A percentile compares a stretch with the other conserved stretches of the same genome.
Evolutionary conservation across 2,113 vertebrate genomes (phyloP).

Genomic region (Rhadina sibilatrix): DNA sequence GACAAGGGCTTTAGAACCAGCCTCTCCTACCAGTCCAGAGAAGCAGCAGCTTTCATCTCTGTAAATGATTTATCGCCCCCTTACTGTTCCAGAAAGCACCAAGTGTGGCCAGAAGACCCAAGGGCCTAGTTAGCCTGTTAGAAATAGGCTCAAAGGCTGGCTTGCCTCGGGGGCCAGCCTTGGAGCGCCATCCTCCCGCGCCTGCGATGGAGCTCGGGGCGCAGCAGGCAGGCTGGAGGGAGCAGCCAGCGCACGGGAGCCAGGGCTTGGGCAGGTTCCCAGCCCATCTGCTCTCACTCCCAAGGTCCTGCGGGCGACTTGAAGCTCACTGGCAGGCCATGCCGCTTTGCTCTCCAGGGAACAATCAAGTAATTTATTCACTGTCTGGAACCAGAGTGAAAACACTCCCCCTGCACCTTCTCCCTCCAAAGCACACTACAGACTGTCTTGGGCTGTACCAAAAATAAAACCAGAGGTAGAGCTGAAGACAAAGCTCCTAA

Average conservation of each 20-base stretch:
- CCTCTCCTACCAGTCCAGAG: background rate
- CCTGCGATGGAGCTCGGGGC: background rate
- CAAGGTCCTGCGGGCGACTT: background rate
- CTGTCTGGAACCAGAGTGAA: background rate
- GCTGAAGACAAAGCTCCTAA: background rate
- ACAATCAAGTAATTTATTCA: slow-evolving; percentile 9
- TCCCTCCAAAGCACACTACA: background rate
- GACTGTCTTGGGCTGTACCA: background rate
- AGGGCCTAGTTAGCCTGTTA: background rate
- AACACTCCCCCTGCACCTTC: background rate
- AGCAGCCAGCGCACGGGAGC: background rate
- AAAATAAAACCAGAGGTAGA: background rate
- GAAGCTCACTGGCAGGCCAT: background rate
- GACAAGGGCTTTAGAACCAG: background rate
- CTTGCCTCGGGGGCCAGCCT: background rate
- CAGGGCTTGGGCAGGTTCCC: slow-evolving; percentile 1
- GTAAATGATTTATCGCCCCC: background rate
- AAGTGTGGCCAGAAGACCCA: background rate
- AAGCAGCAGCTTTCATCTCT: background rate
- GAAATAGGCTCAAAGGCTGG: rapidly evolving
- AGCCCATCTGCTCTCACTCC: slow-evolving; percentile 17
- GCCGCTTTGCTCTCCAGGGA: background rate
- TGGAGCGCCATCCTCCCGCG: rapidly evolving
- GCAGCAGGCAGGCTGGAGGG: background rate
- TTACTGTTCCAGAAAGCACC: background rate